These are phyloP conservation scores for Pristionchus arcanus DNA, from an alignment of 2,888 invertebrate species.

Conservation along the genomic window DNA sequence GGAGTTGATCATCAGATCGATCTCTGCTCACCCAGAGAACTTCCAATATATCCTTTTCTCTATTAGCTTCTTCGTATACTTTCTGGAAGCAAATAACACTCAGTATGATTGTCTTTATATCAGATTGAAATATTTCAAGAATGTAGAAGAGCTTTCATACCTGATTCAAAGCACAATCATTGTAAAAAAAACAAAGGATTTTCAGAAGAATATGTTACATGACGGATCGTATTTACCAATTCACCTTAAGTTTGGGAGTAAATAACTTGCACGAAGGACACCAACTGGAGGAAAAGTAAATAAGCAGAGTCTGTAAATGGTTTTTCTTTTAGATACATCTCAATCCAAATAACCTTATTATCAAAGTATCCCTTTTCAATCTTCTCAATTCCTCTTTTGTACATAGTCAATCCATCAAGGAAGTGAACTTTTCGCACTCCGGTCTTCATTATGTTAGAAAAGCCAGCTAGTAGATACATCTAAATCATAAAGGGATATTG, in stretches of 20 bases:
- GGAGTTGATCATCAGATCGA: slow-evolving; percentile 1
- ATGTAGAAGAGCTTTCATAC: no score
- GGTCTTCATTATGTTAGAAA: background rate
- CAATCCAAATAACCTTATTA: slow-evolving; percentile 12
- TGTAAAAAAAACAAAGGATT: no score
- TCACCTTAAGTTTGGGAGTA: slow-evolving; percentile 74
- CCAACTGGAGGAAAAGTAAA: slow-evolving; percentile 77
- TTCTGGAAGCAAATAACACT: background rate
- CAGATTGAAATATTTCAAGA: no score
- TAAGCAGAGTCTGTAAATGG: slow-evolving; percentile 65
- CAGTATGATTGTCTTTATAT: no score
- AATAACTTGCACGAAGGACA: slow-evolving; percentile 72
- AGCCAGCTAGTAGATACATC: background rate
- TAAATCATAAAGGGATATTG: background rate
- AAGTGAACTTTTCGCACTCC: slow-evolving; percentile 36
- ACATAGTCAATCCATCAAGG: slow-evolving; percentile 5
- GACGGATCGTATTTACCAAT: background rate
- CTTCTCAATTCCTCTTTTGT: slow-evolving; percentile 36
- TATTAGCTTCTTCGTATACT: slow-evolving; percentile 41
- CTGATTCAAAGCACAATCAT: no score
- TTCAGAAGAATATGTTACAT: background rate
- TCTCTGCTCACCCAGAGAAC: slow-evolving; percentile 55
- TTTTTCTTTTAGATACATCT: background rate
- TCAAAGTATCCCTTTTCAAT: slow-evolving; percentile 25
- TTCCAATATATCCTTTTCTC: slow-evolving; percentile 41